Conservation (phyloP, 2,797 vertebrate genomes). For the Acanthurus tractus region DNA sequence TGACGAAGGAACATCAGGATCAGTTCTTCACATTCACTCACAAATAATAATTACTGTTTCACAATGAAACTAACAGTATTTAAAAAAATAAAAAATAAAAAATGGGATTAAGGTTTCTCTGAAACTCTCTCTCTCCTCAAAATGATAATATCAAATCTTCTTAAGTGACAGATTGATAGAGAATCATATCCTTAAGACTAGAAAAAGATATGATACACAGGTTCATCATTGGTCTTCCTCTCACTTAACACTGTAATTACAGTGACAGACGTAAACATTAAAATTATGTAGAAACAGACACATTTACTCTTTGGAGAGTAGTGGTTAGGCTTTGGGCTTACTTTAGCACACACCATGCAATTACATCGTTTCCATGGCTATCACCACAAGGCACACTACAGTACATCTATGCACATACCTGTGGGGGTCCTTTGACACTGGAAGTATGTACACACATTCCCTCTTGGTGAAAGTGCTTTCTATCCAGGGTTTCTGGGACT, state of each 20-base stretch:
- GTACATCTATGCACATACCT: slow-evolving; percentile 87
- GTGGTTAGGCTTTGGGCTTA: slow-evolving; percentile 72
- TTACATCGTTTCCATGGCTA: slow-evolving; percentile 71
- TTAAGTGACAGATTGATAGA: neutral
- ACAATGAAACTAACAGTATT: no score
- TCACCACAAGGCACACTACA: slow-evolving; percentile 51
- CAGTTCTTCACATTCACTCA: slow-evolving; percentile 5
- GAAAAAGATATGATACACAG: slow-evolving; percentile 28
- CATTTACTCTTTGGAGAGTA: slow-evolving; percentile 66
- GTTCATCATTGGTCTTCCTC: slow-evolving; percentile 48
- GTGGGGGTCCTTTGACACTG: slow-evolving; percentile 99
- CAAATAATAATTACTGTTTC: no score
- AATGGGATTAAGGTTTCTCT: neutral
- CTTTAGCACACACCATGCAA: slow-evolving; percentile 68
- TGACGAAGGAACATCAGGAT: neutral
- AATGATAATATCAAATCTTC: neutral
- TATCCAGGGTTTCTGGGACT: slow-evolving; percentile 99
- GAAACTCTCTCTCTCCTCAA: neutral
- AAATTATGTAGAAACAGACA: slow-evolving; percentile 71
- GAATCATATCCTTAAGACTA: neutral
- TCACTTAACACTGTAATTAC: slow-evolving; percentile 66
- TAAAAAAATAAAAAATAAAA: no score
- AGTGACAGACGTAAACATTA: slow-evolving; percentile 71
- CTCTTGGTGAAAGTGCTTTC: slow-evolving; percentile 99
- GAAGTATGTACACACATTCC: slow-evolving; percentile 99